Evolutionary conservation across 1,140 invertebrate species (phyloP).

Genomic region (Macrobrachium rosenbergii): DNA sequence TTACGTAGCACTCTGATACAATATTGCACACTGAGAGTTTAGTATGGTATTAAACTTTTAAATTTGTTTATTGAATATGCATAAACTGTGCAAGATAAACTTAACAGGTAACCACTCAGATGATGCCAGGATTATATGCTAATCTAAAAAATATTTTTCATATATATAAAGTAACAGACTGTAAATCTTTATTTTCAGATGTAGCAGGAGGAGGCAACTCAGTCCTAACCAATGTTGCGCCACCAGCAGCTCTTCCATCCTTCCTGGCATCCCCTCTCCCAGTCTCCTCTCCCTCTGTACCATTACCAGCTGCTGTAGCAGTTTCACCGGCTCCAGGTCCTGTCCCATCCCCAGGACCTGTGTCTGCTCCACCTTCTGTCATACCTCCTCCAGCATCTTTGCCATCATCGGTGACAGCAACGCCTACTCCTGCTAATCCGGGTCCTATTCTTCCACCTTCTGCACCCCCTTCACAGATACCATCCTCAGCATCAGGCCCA

Average conservation of each 20-base stretch:
- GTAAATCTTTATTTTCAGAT: not conserved
- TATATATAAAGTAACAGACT: too few relatives aligned
- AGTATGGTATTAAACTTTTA: too few relatives aligned
- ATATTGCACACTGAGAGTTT: too few relatives aligned
- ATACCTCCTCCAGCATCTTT: conserved; percentile 16
- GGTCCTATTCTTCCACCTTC: not conserved
- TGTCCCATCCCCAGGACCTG: not conserved
- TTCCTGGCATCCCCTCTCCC: conserved; percentile 2
- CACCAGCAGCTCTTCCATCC: conserved; percentile 10
- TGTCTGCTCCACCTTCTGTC: not conserved
- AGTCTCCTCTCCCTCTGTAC: not conserved
- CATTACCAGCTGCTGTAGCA: not conserved
- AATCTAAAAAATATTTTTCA: too few relatives aligned
- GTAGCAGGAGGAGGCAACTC: not conserved
- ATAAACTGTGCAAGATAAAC: too few relatives aligned
- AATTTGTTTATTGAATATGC: too few relatives aligned
- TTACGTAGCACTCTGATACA: too few relatives aligned
- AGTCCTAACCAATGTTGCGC: conserved; percentile 9
- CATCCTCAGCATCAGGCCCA: not conserved
- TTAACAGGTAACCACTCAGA: too few relatives aligned
- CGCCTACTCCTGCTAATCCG: not conserved
- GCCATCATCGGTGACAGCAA: not conserved
- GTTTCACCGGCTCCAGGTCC: not conserved
- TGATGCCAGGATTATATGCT: too few relatives aligned
- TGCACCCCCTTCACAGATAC: not conserved